Conservation (phyloP, 2,113 vertebrate species). For the Pithys albifrons region DNA sequence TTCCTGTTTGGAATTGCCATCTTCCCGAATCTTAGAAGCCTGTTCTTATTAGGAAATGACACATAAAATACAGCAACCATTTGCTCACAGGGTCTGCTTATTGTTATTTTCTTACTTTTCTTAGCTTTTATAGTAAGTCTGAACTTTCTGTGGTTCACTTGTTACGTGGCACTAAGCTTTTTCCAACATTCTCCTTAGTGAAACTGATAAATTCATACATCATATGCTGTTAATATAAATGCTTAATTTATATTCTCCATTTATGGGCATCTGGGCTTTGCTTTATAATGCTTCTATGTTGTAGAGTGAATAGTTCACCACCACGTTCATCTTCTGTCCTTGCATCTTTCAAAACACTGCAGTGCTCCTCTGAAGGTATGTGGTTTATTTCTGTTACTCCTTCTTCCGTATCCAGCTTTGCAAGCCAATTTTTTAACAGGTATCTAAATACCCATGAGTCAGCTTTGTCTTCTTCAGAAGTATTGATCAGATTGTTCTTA, state of each 20-base stretch:
- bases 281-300: background rate
- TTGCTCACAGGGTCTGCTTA: background rate
- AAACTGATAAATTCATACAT: background rate
- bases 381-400: background rate
- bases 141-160: background rate
- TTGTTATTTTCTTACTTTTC: background rate
- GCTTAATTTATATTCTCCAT: background rate
- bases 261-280: background rate
- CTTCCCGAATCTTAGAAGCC: background rate
- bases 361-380: accelerated
- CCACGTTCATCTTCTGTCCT: background rate
- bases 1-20: background rate
- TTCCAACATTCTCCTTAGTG: background rate
- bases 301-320: background rate
- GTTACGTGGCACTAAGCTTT: background rate
- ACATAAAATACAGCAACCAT: background rate
- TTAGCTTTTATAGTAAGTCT: background rate
- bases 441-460: background rate
- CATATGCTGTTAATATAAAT: background rate
- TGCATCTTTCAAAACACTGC: background rate
- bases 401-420: background rate
- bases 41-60: background rate
- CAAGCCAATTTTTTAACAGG: background rate
- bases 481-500: background rate
- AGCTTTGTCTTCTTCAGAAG: background rate